Base-by-base conservation (phyloP, 2,797 vertebrate genomes). In the Lacerta viridis region DNA sequence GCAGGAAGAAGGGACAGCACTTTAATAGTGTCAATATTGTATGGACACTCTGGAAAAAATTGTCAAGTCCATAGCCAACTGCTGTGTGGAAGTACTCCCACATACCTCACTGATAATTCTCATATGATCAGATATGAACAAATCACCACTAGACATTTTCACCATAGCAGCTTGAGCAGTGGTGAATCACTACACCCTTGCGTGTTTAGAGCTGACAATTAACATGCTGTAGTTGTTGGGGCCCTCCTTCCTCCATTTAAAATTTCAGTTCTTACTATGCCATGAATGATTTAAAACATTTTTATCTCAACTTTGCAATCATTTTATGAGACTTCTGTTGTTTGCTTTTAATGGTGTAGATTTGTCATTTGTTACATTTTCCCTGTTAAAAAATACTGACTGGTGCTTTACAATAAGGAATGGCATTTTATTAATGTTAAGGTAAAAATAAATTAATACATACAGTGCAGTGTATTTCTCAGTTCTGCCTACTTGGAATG, bases 401-500 rank as follows among this genome's bases (percentile, higher is more conserved):
- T 64, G 61, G 61, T 18, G 17, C 20, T 36, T 74, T 74, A 74
- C 20, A 74, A 39, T 36, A 74, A 33, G 36, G 33, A 74, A 74
- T 74, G 36, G 36, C 18, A 33, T 20, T 74, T 33, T 39, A 74
- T 74, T 74, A 33, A 74, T 74, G 72, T 76, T 76, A 76, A n/a
- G 5, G n/a, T 17, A 55, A 79, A 79, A 55, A 55, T 50, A 79
- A 79, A 79, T 79, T 15, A 55, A 55, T 76, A 46, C 18, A 25
- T 43, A 46, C 41, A 9, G 27, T 79, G 15, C 17, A 55, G 29
- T 50, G 76, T 20, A 17, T 55, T 78, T 29, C 76, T 55, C 43
- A 78, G 76, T 78, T 78, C 76, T 78, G 46, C 25, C 77, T 79
- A 17, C 77, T 55, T 79, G 11, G 43, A 79, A 79, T 27, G 46